A percentile compares a stretch with the other conserved stretches of the same genome.
Conservation (phyloP, 2,888 invertebrate species). For the Thalpophila matura region DNA sequence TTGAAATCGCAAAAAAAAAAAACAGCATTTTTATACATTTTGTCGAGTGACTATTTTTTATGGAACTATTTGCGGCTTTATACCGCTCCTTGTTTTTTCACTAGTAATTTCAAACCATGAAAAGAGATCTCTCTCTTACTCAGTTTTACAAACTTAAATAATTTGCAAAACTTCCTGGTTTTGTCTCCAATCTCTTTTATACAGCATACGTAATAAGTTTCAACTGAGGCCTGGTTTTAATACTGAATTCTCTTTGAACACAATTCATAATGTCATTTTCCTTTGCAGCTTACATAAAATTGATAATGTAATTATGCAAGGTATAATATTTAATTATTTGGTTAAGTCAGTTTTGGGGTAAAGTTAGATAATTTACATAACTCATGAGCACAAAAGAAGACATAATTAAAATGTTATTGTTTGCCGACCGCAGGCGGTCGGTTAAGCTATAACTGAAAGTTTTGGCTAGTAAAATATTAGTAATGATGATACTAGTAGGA, state of each 20-base stretch:
- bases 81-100: too few species aligned
- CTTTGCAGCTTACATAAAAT: constrained; percentile 35
- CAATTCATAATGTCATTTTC: constrained; percentile 40
- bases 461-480: too few species aligned
- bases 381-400: too few species aligned
- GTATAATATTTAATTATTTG: constrained; percentile 11
- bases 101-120: too few species aligned
- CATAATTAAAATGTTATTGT: too few species aligned
- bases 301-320: constrained; percentile 28
- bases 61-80: too few species aligned
- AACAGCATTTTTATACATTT: too few species aligned
- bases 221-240: constrained; percentile 8
- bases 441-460: too few species aligned
- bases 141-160: constrained; percentile 5
- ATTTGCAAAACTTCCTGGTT: constrained; percentile 13
- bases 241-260: constrained; percentile 55
- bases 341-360: neutral
- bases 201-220: constrained; percentile 55
- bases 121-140: neutral
- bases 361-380: neutral
- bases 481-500: too few species aligned
- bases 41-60: too few species aligned
- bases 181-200: constrained; percentile 10
- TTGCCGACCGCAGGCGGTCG: too few species aligned
- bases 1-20: too few species aligned